These are phyloP conservation scores for Vireo altiloquus DNA, from an alignment of 2,113 vertebrate genomes.

Conservation along the genomic window DNA sequence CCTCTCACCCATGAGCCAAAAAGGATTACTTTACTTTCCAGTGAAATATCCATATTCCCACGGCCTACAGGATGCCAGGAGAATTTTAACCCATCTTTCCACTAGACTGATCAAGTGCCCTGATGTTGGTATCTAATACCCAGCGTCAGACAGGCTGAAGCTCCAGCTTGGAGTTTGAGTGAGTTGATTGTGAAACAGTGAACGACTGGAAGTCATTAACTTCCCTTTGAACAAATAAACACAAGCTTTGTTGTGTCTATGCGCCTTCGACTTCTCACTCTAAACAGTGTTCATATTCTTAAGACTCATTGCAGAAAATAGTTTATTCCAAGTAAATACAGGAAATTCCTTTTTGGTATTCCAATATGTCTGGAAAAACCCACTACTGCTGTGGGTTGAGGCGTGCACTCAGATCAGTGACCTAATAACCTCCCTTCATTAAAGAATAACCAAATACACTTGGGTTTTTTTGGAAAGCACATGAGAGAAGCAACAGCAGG, in stretches of 20 bases:
- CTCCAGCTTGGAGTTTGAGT: background rate
- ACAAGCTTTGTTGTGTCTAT: constrained; percentile 9
- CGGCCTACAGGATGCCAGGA: background rate
- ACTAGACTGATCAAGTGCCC: background rate
- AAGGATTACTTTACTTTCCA: background rate
- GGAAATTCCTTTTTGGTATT: constrained; percentile 37
- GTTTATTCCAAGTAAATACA: constrained; percentile 28
- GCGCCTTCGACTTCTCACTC: background rate
- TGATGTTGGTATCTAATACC: background rate
- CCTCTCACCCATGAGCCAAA: background rate
- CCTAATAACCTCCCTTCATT: background rate
- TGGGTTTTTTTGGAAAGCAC: background rate
- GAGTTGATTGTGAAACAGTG: background rate
- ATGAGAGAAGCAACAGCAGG: background rate
- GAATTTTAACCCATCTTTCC: background rate
- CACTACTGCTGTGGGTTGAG: background rate
- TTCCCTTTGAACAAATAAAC: background rate
- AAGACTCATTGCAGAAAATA: background rate
- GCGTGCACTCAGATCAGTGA: background rate
- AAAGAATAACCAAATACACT: background rate
- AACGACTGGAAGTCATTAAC: constrained; percentile 13
- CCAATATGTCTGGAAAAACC: background rate
- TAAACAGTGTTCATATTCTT: background rate
- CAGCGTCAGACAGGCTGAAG: background rate
- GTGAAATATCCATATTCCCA: background rate